phyloP scores from a whole-genome alignment of 2,797 vertebrate species.

The Poeciliopsis presidionis region DNA sequence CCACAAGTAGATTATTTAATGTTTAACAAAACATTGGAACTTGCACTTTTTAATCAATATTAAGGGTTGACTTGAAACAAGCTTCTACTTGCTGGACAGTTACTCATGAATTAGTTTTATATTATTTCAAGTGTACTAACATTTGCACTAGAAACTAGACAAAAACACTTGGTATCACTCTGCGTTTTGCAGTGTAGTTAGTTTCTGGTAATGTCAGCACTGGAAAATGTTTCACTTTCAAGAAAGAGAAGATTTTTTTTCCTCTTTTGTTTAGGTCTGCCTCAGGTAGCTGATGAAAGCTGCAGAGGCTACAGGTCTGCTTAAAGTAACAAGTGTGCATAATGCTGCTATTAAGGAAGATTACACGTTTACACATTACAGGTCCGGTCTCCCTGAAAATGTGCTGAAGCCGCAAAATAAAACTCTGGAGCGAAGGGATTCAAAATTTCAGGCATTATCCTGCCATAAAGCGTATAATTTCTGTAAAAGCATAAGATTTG shows the following conservation, averaged over 20 bases:
- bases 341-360: conserved; percentile 13
- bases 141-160: no score
- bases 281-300: conserved; percentile 33
- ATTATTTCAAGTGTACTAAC: no score
- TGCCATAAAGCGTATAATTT: neutral
- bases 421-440: neutral
- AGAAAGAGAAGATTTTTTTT: conserved; percentile 8
- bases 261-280: conserved; percentile 7
- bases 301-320: conserved; percentile 12
- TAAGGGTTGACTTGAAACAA: no score
- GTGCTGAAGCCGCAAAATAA: neutral
- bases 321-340: conserved; percentile 16
- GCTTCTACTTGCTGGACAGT: no score
- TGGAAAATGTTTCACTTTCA: conserved; percentile 27
- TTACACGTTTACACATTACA: conserved; percentile 11
- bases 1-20: no score
- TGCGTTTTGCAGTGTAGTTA: conserved; percentile 38
- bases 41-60: no score
- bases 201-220: conserved; percentile 19
- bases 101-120: no score
- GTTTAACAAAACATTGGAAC: no score
- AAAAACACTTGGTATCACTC: no score
- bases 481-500: neutral
- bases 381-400: conserved; percentile 12
- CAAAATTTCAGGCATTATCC: neutral